Base-by-base conservation (phyloP, 2,888 invertebrate genomes). In the Steinernema scapterisci region DNA sequence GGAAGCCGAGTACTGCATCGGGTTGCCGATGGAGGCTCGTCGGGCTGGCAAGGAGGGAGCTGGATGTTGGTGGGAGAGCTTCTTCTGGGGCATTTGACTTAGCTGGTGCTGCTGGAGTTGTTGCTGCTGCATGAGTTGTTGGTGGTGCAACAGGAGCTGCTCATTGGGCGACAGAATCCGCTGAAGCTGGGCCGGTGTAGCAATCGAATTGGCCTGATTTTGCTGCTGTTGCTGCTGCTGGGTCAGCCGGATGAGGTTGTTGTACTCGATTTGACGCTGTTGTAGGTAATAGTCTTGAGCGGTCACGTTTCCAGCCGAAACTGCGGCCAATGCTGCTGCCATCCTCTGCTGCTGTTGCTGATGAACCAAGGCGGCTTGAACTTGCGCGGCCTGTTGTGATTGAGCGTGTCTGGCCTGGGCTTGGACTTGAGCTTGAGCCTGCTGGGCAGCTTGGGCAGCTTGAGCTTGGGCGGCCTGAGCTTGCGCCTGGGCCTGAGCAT, bases 71-170 rank as follows among this genome's bases (percentile, higher is more conserved):
- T 63, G 63, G 16, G 63, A 63, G 31, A 63, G 73, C 44, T 73
- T 54, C 38, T 51, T 63, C 16, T 48, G 76, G 1, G 72, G 77
- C 31, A 54, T 73, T 38, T 72, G 76, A 51, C 9, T 31, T 45
- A 75, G 76, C 23, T 74, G 73, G 25, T 46, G 48, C 25, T 72
- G 72, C 31, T 72, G 74, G 6, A 70, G 74, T 43, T 75, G 74
- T 19, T 63, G 70, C 43, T 76, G 76, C 23, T 75, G 75, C n/a
- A 77, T 43, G 11, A 76, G 63, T n/a, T 45, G 74, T 9, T 75
- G 75, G 21, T 76, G 76, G 38, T 56, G 45, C 27, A 78, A 73
- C n/a, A 73, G 77, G 21, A 45, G 45, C 19, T 63, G 63, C n/a
- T 63, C 63, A 63, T 63, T 63, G 3, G 63, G 63, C 5, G 63